Base-by-base conservation (phyloP, 2,888 invertebrate species). In the Diarsia dahlii region DNA sequence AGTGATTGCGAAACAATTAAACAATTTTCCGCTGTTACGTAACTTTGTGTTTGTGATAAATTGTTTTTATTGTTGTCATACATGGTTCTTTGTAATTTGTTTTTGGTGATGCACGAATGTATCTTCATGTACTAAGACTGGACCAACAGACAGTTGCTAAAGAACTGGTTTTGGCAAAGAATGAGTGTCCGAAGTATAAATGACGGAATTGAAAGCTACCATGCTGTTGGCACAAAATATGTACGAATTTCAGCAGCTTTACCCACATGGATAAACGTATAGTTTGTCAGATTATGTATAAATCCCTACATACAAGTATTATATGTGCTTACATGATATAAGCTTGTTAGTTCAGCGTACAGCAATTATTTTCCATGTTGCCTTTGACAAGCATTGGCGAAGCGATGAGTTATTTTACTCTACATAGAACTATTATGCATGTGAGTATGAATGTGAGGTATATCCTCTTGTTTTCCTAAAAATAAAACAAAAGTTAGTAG, bases 1-100 rank as follows among this genome's bases (percentile, higher is more conserved):
- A 70, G 71, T 85, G 76, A 80, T 86, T 88, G 76, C 68, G 80
- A 81, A 80, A 84, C 82, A 88, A 84, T 87, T 86, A 81, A 81
- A 87, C 71, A 79, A 81, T 85, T 82, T 74, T 56, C 77, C 56
- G 34, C 70, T 45, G 56, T 86, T 85, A 68, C 58, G 64, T 67
- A 72, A 82, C 60, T 71, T 68, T 69, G 78, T 76, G 71, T 74
- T 81, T 81, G 82, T 79, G 72, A 64, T 63, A 13, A 76, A 71
- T 39, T 65, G 72, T 77, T 73, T 54, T 68, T 56, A 74, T 72
- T 74, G 34, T 67, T 64, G 0, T 13, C 48, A 12, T 65, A n/a
- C n/a, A 58, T 23, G 18, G 20, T 67, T 56, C 10, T 52, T 60
- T 58, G 50, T 67, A 20, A 13, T 67, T 70, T 50, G 3, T n/a